Base-by-base conservation (phyloP, 2,797 vertebrate genomes). In the Platalea minor region DNA sequence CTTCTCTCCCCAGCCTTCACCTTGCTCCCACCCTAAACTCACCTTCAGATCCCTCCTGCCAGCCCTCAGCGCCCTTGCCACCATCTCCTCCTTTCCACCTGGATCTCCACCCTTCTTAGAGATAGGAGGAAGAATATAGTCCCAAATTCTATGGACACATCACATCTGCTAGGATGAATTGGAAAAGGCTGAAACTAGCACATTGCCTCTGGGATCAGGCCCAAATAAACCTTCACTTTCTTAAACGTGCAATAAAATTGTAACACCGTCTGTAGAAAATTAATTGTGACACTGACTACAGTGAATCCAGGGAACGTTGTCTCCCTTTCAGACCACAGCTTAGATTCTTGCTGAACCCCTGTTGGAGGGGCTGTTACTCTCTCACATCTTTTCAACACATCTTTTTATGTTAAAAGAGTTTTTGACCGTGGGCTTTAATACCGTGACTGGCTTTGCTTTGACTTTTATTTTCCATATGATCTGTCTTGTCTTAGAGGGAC, bases 391-490 rank as follows among this genome's bases (percentile, higher is more conserved):
- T 91, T 84, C 76, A 92, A 60, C 57, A 43, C 74, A 92, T 65
- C 60, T 92, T 96, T 96, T 91, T 94, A 95, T 83, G 87, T 93
- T 92, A 95, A 54, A 93, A 67, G 60, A 68, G 75, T 16, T 95
- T 94, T 95, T 95, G 91, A 88, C 63, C 18, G 19, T 29, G 78
- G 89, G 87, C 85, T 96, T 97, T 96, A 97, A 93, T 95, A 91
- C 88, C 72, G 65, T 56, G 8, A 85, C 88, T 84, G 39, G 67
- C 80, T 96, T 73, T 28, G 50, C 90, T 93, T 74, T 83, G 16
- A 84, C 51, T 92, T 97, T 97, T 95, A 94, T 97, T 98, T 97
- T 96, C 95, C 91, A 72, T 89, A 76, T 96, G 95, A 98, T 97
- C 94, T 59, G 17, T 95, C 92, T 97, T 97, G 78, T 89, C 95